phyloP scores from a whole-genome alignment of 2,888 invertebrate genomes.

The Dolomedes plantarius region DNA sequence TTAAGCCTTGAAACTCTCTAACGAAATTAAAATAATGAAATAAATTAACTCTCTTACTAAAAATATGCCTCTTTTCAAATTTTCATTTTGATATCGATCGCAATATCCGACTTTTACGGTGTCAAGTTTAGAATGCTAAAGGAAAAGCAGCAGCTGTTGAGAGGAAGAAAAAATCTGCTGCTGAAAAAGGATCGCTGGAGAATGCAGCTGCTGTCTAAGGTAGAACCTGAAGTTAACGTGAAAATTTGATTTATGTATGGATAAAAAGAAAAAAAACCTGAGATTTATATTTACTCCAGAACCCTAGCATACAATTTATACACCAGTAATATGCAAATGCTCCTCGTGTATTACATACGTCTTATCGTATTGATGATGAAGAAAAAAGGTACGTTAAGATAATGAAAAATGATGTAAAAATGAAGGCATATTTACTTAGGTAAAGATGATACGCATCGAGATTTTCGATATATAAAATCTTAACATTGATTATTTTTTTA shows the following conservation, averaged over 20 bases:
- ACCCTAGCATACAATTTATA: neutral
- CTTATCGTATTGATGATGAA: too few relatives aligned
- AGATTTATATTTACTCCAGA: neutral
- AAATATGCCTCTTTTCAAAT: neutral
- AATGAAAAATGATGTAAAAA: too few relatives aligned
- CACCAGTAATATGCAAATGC: neutral
- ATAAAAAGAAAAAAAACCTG: neutral
- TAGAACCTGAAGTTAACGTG: neutral
- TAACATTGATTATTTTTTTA: too few relatives aligned
- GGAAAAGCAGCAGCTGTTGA: neutral
- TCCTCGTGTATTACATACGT: neutral
- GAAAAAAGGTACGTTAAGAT: too few relatives aligned
- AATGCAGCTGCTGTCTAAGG: neutral
- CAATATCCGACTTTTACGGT: neutral
- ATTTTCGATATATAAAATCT: neutral
- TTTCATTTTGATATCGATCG: neutral
- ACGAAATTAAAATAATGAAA: neutral
- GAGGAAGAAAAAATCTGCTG: neutral
- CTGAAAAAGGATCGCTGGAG: neutral
- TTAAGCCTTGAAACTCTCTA: neutral
- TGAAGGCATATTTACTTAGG: too few relatives aligned
- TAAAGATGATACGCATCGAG: too few relatives aligned
- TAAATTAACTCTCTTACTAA: too few relatives aligned
- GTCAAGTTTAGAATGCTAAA: slow-evolving; percentile 4
- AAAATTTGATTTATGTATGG: slow-evolving; percentile 2